Conservation (phyloP, 2,797 vertebrate genomes). For the Spheniscus humboldti region DNA sequence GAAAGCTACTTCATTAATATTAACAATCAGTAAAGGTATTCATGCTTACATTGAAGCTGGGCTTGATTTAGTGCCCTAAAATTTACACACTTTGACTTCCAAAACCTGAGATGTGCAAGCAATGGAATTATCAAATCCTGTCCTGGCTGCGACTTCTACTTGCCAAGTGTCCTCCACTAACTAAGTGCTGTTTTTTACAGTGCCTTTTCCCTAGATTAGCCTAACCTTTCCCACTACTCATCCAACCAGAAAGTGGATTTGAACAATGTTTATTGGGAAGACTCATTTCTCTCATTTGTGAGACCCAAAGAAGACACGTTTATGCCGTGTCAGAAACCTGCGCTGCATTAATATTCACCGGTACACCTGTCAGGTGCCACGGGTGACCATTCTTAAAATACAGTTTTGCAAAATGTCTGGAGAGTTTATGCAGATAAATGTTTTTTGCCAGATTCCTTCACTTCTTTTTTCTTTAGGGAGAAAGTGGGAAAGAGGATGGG, state of each 20-base stretch:
- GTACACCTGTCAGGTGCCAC: neutral
- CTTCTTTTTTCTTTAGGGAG: neutral
- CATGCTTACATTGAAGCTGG: neutral
- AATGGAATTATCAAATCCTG: neutral
- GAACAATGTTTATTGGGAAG: neutral
- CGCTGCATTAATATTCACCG: accelerated
- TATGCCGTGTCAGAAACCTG: neutral
- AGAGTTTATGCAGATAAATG: neutral
- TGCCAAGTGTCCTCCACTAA: neutral
- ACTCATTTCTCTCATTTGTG: neutral
- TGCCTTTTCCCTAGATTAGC: neutral
- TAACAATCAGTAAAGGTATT: neutral
- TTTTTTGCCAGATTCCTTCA: neutral
- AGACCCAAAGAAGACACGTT: neutral
- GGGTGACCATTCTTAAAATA: neutral
- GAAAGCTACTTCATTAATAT: neutral
- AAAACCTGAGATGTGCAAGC: neutral
- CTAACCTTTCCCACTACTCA: neutral
- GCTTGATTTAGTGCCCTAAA: neutral
- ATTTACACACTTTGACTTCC: neutral
- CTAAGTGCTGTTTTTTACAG: neutral
- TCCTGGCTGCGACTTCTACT: neutral
- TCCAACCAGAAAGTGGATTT: neutral
- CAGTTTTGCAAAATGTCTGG: neutral
- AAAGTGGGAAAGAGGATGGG: neutral